phyloP scores from a whole-genome alignment of 2,888 invertebrate species.

The Platycnemis pennipes region DNA sequence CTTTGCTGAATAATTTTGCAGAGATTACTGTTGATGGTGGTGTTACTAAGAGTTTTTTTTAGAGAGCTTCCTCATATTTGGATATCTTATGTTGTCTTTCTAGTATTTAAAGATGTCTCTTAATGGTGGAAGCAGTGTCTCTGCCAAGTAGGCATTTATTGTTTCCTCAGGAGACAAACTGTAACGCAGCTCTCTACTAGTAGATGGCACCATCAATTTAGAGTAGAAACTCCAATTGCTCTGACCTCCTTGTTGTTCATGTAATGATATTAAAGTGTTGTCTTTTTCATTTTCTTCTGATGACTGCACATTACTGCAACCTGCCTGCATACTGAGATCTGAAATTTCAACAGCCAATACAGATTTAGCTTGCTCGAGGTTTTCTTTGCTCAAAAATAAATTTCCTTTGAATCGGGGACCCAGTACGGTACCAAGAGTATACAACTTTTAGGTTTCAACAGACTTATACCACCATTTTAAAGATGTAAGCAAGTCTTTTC shows the following conservation, averaged over 20 bases:
- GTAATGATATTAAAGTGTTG: background rate
- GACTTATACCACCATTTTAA: background rate
- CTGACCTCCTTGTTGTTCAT: slow-evolving; percentile 18
- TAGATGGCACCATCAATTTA: background rate
- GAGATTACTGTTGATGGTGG: background rate
- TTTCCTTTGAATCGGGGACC: slow-evolving; percentile 10
- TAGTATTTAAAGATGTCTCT: background rate
- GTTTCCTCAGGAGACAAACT: background rate
- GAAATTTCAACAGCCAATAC: background rate
- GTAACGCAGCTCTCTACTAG: background rate
- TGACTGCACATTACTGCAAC: background rate
- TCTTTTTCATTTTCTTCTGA: background rate
- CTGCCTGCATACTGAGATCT: too few relatives aligned
- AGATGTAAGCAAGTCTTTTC: slow-evolving; percentile 14
- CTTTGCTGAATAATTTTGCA: background rate
- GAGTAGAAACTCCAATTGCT: background rate
- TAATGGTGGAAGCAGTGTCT: background rate
- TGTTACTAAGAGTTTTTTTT: background rate
- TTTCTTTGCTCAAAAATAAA: slow-evolving; percentile 27
- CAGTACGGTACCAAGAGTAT: background rate
- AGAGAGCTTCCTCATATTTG: slow-evolving; percentile 1
- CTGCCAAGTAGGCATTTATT: slow-evolving; percentile 8
- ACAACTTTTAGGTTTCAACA: background rate
- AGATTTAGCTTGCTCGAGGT: slow-evolving; percentile 9
- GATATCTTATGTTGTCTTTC: background rate